phyloP scores from a whole-genome alignment of 2,888 invertebrate species.

The Phymatocera aterrima region DNA sequence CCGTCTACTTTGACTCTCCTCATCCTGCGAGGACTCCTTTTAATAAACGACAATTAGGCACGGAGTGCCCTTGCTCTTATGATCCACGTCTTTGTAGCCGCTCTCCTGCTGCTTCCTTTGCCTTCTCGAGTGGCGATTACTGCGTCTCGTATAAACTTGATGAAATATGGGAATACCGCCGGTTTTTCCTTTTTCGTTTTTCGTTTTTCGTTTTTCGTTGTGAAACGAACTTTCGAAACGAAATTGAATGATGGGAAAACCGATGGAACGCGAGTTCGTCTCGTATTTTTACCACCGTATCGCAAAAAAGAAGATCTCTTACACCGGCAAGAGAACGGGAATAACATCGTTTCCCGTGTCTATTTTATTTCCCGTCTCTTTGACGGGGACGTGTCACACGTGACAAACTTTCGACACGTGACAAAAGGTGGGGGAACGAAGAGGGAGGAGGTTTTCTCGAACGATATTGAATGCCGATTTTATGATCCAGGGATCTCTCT shows the following conservation, averaged over 20 bases:
- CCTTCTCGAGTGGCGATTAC: slow-evolving; percentile 54
- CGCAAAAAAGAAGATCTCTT: background rate
- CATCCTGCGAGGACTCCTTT: slow-evolving; percentile 60
- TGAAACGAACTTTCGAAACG: no score
- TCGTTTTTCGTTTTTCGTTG: no score
- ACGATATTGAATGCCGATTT: slow-evolving; percentile 73
- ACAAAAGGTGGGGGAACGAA: background rate
- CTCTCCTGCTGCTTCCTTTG: slow-evolving; percentile 16
- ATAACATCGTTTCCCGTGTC: background rate
- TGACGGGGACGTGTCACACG: slow-evolving; percentile 41
- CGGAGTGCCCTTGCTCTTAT: slow-evolving; percentile 34
- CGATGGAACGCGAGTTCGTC: no score
- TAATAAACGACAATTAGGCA: slow-evolving; percentile 72
- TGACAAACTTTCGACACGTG: slow-evolving; percentile 58
- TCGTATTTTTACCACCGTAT: no score
- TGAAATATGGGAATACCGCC: slow-evolving; percentile 59
- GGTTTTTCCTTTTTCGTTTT: no score
- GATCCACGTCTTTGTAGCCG: slow-evolving; percentile 26
- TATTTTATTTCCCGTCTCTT: background rate
- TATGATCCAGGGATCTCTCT: slow-evolving; percentile 63
- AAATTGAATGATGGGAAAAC: no score
- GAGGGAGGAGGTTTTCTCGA: slow-evolving; percentile 47
- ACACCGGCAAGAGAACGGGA: background rate
- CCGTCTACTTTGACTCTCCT: slow-evolving; percentile 57
- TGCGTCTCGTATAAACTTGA: slow-evolving; percentile 62